Base-by-base conservation (phyloP, 2,888 invertebrate species). In the Arctia plantaginis region DNA sequence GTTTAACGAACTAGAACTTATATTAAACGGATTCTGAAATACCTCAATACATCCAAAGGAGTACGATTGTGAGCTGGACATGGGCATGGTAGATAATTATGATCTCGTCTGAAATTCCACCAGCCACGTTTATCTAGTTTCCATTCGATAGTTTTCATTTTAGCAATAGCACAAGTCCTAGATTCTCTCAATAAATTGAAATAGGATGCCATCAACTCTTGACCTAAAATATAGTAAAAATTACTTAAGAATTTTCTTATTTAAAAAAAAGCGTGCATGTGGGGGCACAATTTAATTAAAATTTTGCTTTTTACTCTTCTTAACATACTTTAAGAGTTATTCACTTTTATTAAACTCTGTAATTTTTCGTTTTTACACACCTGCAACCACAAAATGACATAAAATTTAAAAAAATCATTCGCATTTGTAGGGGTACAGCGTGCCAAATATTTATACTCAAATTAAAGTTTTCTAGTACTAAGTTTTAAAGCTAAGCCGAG, bases 121-220 rank as follows among this genome's bases (percentile, higher is more conserved):
- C 96, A 96, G 18, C 91, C 90, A 0, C 88, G 80, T 39, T 91
- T 89, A 0, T 88, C 85, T 39, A 95, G 88, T 81, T 96, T 96
- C 96, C 96, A 96, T 74, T 94, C 93, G 10, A 96, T 96, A 0
- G 90, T 87, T 81, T 94, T 94, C 69, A 91, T 83, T 77, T 93
- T 89, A 1, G 96, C 93, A 10, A 93, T 86, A 1, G 90, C 80
- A 73, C 94, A 93, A 1, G 68, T 75, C 12, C 89, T 89, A 10
- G 95, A 92, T 76, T 93, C 90, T 59, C 90, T 85, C 71, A 96
- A 74, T 30, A 96, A 82, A 73, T 90, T 87, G 74, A 95, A 94
- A 80, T 95, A 96, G 1, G 92, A 88, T 1, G 93, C 88, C 91
- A 96, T 95, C 35, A 91, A 82, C 84, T 96, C 95, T 90, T 96